phyloP scores from a whole-genome alignment of 37 sponge, comb jelly and placozoan species.

The Beroe ovata region DNA sequence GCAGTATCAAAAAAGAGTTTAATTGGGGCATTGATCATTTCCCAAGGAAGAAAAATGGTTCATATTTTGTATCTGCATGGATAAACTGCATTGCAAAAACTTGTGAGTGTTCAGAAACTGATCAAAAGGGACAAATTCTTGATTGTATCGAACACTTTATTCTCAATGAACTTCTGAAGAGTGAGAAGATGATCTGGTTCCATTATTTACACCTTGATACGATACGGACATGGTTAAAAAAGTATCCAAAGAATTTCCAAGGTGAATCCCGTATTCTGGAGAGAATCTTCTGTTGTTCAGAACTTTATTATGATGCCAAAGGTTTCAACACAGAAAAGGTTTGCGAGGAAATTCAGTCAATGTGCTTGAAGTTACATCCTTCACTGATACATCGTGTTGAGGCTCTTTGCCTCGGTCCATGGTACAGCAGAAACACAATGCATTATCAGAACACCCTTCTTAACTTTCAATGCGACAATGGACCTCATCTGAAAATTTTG shows the following conservation, averaged over 20 bases:
- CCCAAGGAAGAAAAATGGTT: neutral
- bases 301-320: conserved; percentile 3
- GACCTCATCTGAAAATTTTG: neutral
- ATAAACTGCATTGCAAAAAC: neutral
- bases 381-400: neutral
- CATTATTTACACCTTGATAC: conserved; percentile 23
- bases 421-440: conserved; percentile 59
- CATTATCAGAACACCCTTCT: neutral
- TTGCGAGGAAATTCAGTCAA: conserved; percentile 17
- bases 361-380: neutral
- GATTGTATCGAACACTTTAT: neutral
- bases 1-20: neutral
- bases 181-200: conserved; percentile 12
- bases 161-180: neutral
- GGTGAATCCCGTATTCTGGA: neutral
- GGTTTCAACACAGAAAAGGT: neutral
- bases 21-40: neutral
- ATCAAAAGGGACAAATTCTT: neutral
- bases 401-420: neutral
- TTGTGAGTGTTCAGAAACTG: neutral
- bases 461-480: neutral
- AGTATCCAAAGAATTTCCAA: neutral
- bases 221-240: neutral
- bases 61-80: neutral
- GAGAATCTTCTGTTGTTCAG: neutral